Percentiles rank a stretch among this genome's conserved stretches.
phyloP scores from a whole-genome alignment of 1,140 invertebrate genomes.

The Microplitis mediator region DNA sequence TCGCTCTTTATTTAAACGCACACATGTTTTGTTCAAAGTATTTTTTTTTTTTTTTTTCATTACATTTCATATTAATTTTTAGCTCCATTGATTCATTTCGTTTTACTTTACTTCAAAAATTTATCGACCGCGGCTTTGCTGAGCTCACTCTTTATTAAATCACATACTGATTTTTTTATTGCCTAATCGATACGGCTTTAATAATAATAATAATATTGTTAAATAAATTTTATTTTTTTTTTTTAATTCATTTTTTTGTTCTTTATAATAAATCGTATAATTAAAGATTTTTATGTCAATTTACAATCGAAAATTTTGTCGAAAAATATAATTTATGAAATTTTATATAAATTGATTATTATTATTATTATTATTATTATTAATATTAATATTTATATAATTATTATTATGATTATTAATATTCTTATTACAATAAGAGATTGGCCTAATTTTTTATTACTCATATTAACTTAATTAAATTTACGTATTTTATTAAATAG shows the following conservation, averaged over 20 bases:
- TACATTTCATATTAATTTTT: background rate
- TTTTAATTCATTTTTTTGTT: background rate
- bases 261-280: background rate
- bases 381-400: background rate
- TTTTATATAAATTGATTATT: conserved; percentile 6
- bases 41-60: background rate
- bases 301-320: background rate
- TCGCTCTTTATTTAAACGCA: background rate
- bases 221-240: background rate
- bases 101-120: background rate
- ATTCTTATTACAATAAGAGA: background rate
- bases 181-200: background rate
- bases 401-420: too few species aligned
- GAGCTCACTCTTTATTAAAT: background rate
- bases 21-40: background rate
- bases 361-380: background rate
- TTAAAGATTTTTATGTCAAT: background rate
- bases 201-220: background rate
- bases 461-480: too few species aligned
- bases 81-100: background rate
- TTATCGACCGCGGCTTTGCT: background rate
- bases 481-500: too few species aligned
- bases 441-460: background rate
- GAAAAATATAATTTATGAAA: conserved; percentile 4
- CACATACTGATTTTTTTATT: background rate